Evolutionary conservation across 2,888 invertebrate species (phyloP), one percentile per base, ranked within the genome.

Genomic region (Atrina japonica): DNA sequence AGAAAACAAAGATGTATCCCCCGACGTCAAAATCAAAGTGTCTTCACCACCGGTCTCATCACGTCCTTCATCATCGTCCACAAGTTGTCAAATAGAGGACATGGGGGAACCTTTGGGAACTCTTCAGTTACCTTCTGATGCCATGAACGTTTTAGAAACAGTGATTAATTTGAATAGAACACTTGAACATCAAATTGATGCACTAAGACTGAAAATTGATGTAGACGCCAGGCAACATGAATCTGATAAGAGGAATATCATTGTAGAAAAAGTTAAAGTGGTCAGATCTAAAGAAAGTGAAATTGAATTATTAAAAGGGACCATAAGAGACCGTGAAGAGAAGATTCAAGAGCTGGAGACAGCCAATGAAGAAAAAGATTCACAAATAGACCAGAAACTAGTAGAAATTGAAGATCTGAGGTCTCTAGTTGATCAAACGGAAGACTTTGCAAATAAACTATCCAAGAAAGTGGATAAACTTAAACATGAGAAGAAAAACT

Each of bases 171-270:
- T 81, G 76, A 82, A 81, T 58, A 77, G 76, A 59, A 77, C 83
- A 1, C 70, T 86, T 3, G 81, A 82, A 61, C 78, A 79, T 49
- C 84, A 86, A 53, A 83, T 86, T 35, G 83, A 83, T 1, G 78
- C 83, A 6, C 68, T 86, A 1, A 60, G 86, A 50, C 70, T 83
- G n/a, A 76, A 83, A 40, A 75, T 86, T 21, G 80, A 82, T 25
- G 82, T 84, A 21, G 84, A 83, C 58, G 76, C 82, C 21, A 83
- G 80, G 66, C 80, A 83, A 30, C 79, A 83, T 52, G 77, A 76
- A 23, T 66, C 75, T 3, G 83, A 84, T 30, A 79, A 77, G 60
- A 67, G 66, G 18, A 80, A 76, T 49, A 76, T 84, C 23, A 23
- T 72, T 7, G 65, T 78, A 27, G 80, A 80, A 23, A 86, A 83